Base-by-base conservation (phyloP, 2,113 vertebrate species). In the Arizona elegans region DNA sequence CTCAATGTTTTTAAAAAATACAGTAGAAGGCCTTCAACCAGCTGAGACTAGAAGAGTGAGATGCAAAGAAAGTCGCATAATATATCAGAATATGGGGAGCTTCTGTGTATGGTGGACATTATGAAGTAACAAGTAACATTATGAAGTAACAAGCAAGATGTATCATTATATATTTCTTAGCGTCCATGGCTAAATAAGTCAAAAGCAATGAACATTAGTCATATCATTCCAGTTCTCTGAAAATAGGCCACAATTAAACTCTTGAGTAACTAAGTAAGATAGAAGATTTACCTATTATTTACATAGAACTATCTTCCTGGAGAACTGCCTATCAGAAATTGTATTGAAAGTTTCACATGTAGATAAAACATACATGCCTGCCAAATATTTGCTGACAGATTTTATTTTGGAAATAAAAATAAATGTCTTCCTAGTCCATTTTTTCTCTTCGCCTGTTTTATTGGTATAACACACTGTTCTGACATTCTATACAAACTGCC, bases 371-470 rank as follows among this genome's bases (percentile, higher is more conserved):
- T 65, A 1, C n/a, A 86, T 43, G 91, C 0, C 7, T 90, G 75
- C 85, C 92, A 58, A 95, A 62, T 53, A 88, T 94, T 96, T 95
- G 94, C 92, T 96, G 95, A 94, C 65, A 96, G 92, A 58, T 7
- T 91, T 94, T 96, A 94, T 96, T 96, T 96, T 94, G 95, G 93
- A 95, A 86, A 95, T 91, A 89, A 94, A 96, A 94, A 93, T 95
- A 96, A 93, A 92, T 95, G 91, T 92, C 93, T 93, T 93, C 89
- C 43, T 21, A 12, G 89, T 21, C 24, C 53, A 85, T 38, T 93
- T 92, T 93, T 87, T 52, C 91, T 55, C 86, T 93, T 93, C 91
- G 93, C 2, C 1, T 94, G 96, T 88, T 50, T 70, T 38, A 86
- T 94, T 88, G 7, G 94, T 95, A 91, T 94, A 85, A 95, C 93